Conservation (phyloP, 2,888 invertebrate species). For the Xestobium rufovillosum region DNA sequence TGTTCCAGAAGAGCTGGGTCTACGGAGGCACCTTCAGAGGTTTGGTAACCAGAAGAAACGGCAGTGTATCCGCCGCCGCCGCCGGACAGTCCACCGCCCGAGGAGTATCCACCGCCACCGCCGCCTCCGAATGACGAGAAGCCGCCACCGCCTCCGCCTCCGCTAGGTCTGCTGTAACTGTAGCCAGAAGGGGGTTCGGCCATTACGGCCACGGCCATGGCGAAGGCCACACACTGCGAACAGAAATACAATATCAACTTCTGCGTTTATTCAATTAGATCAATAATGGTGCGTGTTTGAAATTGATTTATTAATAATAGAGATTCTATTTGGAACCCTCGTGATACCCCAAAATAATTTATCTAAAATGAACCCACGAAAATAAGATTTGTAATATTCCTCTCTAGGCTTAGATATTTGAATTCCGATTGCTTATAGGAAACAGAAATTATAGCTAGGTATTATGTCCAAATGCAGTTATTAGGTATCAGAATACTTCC, state of each 20-base stretch:
- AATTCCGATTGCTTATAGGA: too few relatives aligned
- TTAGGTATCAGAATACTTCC: too few relatives aligned
- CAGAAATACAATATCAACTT: conserved; percentile 14
- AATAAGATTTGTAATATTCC: too few relatives aligned
- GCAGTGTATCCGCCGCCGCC: conserved; percentile 69
- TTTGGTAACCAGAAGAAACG: conserved; percentile 71
- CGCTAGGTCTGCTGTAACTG: conserved; percentile 63
- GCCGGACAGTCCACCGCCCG: conserved; percentile 41
- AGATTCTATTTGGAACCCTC: too few relatives aligned
- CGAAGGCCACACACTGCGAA: conserved; percentile 74
- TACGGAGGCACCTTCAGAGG: conserved; percentile 75
- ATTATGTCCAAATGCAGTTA: too few relatives aligned
- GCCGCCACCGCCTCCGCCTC: conserved; percentile 41
- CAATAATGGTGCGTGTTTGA: conserved; percentile 10
- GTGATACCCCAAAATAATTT: too few relatives aligned
- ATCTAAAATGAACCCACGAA: too few relatives aligned
- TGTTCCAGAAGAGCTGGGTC: conserved; percentile 74
- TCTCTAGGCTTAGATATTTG: too few relatives aligned
- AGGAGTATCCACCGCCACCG: conserved; percentile 41
- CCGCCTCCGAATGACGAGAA: conserved; percentile 38
- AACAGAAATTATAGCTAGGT: too few relatives aligned
- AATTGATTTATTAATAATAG: too few relatives aligned
- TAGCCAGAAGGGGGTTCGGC: conserved; percentile 73
- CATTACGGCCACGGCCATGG: conserved; percentile 64
- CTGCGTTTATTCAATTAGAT: conserved; percentile 17